Base-by-base conservation (phyloP, 2,888 invertebrate species). In the Ichneumoninae sp. region DNA sequence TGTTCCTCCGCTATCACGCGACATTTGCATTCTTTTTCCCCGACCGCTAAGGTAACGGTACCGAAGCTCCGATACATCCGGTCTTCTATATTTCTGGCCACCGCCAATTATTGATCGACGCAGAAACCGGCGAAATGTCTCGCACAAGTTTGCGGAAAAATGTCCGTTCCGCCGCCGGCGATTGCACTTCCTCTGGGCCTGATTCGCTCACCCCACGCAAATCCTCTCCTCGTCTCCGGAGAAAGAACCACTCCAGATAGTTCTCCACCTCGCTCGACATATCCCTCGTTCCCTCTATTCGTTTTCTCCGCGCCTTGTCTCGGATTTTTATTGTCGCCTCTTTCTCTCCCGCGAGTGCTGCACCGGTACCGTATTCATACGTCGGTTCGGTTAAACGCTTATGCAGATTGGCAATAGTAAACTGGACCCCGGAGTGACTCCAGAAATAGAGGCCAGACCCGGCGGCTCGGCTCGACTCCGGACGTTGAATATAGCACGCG, bases 341-440 rank as follows among this genome's bases (percentile, higher is more conserved):
- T 66, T 36, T 16, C 81, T 82, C 87, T 87, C 88, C 88, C 86
- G 85, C 62, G 26, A 33, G 26, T 44, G 68, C 50, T 68, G 44
- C 44, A 47, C 44, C 44, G 80, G 88, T 86, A 16, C 86, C 88
- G 89, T 89, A 91, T 90, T 90, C 90, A 89, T 88, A 57, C 75
- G 54, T 75, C 88, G 89, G 86, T 88, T 90, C 88, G 88, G 89
- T 91, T 91, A 90, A 91, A 91, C 88, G 90, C 90, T 91, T 91
- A 91, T 91, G 91, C 90, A 91, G 90, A 91, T 91, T 90, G 89
- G 88, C 89, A 90, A 89, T 90, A 90, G 89, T 89, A 88, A 90
- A 91, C 89, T 83, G 84, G 83, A 60, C 81, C 83, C 76, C 50
- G 30, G 68, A 76, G 69, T 79, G 89, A 82, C 89, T 87, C 86